Percentiles rank a stretch among this genome's conserved stretches.
phyloP scores from a whole-genome alignment of 2,888 invertebrate species.

The Drosophila neoperkinsi region DNA sequence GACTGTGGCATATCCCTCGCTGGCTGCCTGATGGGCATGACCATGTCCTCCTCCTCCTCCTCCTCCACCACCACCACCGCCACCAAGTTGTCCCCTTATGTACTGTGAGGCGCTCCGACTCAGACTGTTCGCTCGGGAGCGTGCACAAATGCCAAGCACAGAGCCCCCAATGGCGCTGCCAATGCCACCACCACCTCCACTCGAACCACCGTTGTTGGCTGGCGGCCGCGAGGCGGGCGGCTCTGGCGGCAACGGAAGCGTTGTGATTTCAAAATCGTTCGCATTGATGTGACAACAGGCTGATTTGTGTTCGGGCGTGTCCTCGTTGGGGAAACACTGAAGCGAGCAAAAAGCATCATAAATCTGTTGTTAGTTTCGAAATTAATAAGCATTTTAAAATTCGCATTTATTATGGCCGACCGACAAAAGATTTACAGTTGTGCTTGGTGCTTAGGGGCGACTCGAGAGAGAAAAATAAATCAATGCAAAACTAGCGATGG shows the following conservation, averaged over 20 bases:
- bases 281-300: constrained; percentile 83
- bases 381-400: constrained; percentile 67
- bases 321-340: constrained; percentile 84
- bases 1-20: constrained; percentile 65
- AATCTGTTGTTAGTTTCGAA: constrained; percentile 52
- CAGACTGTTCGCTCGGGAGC: constrained; percentile 81
- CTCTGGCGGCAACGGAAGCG: constrained; percentile 84
- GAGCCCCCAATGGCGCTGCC: constrained; percentile 76
- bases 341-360: constrained; percentile 46
- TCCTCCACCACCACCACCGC: constrained; percentile 9
- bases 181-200: constrained; percentile 46
- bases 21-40: constrained; percentile 50
- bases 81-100: constrained; percentile 69
- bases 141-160: constrained; percentile 80
- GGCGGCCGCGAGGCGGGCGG: constrained; percentile 84
- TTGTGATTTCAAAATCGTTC: constrained; percentile 85
- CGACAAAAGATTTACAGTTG: background rate
- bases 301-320: constrained; percentile 84
- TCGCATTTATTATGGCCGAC: constrained; percentile 15
- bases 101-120: constrained; percentile 81
- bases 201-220: constrained; percentile 42
- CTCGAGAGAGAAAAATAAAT: background rate
- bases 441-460: background rate
- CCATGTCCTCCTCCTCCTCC: constrained; percentile 20
- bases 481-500: background rate